Conservation (phyloP, 92 coral and sea anemone genomes). For the Metridium senile region DNA sequence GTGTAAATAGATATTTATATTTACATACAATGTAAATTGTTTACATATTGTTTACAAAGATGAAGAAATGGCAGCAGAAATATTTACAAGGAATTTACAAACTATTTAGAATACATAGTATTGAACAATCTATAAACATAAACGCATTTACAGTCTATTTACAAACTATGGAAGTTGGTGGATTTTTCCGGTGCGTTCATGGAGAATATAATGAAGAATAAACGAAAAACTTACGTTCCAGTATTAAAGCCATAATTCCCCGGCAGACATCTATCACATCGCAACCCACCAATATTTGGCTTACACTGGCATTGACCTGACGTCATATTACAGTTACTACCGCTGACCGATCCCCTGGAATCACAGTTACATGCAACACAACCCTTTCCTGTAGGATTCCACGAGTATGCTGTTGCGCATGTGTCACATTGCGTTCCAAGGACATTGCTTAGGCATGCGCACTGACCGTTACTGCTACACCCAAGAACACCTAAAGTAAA, state of each 20-base stretch:
- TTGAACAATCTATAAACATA: too few species aligned
- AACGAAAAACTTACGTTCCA: constrained; percentile 13
- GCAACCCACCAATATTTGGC: constrained; percentile 76
- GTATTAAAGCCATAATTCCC: constrained; percentile 82
- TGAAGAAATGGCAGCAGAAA: too few species aligned
- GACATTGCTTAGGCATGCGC: constrained; percentile 79
- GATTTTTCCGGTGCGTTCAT: too few species aligned
- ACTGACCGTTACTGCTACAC: constrained; percentile 81
- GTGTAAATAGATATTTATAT: too few species aligned
- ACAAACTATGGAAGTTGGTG: too few species aligned
- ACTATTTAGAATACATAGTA: too few species aligned
- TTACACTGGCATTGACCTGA: constrained; percentile 82
- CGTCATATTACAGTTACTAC: constrained; percentile 72
- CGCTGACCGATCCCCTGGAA: constrained; percentile 68
- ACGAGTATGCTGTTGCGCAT: constrained; percentile 67
- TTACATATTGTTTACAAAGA: too few species aligned
- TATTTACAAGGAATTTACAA: too few species aligned
- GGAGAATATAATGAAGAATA: neutral
- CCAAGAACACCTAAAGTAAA: constrained; percentile 57
- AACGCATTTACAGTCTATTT: too few species aligned
- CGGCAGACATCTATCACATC: constrained; percentile 76
- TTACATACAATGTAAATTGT: too few species aligned
- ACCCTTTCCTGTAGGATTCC: constrained; percentile 89
- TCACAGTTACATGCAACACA: constrained; percentile 79
- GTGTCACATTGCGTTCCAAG: constrained; percentile 74